Conservation (phyloP, 2,797 vertebrate species). For the Scyliorhinus canicula region DNA sequence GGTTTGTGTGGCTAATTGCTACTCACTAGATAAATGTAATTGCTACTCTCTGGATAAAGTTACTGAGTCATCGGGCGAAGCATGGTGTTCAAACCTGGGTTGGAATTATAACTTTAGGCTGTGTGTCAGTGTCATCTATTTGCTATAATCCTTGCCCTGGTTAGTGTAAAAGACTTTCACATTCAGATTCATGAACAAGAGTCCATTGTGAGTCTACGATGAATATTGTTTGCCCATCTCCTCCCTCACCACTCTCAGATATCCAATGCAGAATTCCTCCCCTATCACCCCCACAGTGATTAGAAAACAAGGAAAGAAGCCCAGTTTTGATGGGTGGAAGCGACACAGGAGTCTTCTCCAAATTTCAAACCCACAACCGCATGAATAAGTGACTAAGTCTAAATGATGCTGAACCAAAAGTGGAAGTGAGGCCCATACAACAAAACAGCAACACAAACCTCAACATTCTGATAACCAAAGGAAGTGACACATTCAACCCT, state of each 20-base stretch:
- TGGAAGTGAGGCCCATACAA: slow-evolving; percentile 8
- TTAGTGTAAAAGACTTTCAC: not conserved
- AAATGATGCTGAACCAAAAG: not conserved
- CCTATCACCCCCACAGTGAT: too few relatives aligned
- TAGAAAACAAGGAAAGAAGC: not conserved
- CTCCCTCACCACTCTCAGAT: too few relatives aligned
- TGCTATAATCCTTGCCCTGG: not conserved
- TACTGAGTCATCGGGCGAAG: too few relatives aligned
- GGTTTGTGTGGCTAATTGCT: not conserved
- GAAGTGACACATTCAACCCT: not conserved
- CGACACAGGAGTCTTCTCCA: not conserved
- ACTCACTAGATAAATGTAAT: not conserved
- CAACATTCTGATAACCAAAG: slow-evolving; percentile 25
- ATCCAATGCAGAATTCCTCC: not conserved
- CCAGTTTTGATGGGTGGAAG: not conserved
- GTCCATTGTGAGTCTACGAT: not conserved
- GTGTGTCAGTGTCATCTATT: not conserved
- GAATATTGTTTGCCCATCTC: not conserved
- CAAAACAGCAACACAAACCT: not conserved
- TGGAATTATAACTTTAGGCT: not conserved
- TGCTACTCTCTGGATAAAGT: not conserved
- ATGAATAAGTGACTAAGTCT: not conserved
- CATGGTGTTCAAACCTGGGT: not conserved
- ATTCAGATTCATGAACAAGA: not conserved
- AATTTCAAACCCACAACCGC: slow-evolving; percentile 16